Evolutionary conservation across 64 coral and sea anemone species (phyloP).

Genomic region (Pocillopora damicornis): DNA sequence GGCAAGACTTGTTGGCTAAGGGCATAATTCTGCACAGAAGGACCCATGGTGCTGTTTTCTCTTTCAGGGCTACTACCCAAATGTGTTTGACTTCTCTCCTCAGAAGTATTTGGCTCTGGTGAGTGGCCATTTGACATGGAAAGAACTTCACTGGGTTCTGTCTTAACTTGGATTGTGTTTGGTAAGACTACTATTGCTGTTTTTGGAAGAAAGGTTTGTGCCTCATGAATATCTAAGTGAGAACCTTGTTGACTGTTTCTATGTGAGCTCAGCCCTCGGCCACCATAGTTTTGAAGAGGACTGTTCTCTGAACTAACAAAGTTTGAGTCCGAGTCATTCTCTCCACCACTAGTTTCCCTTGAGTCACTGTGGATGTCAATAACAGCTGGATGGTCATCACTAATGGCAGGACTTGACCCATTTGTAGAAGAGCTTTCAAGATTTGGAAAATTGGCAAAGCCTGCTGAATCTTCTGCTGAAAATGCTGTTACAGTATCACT

Average conservation of each 20-base stretch:
- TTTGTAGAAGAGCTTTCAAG: slow-evolving; percentile 50
- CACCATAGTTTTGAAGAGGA: background rate
- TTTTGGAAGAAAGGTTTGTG: background rate
- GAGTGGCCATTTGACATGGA: background rate
- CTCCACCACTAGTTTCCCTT: slow-evolving; percentile 48
- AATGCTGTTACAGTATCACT: background rate
- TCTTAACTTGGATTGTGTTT: slow-evolving; percentile 53
- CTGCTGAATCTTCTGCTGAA: slow-evolving; percentile 14
- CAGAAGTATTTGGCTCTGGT: background rate
- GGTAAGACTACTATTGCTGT: slow-evolving; percentile 44
- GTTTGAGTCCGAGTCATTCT: slow-evolving; percentile 64
- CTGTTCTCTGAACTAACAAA: slow-evolving; percentile 18
- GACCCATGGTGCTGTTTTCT: background rate
- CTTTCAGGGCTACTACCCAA: background rate
- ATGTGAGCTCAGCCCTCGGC: background rate
- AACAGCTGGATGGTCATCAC: slow-evolving; percentile 25
- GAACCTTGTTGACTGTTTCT: background rate
- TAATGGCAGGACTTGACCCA: slow-evolving; percentile 50
- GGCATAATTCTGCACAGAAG: background rate
- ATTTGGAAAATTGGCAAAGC: slow-evolving; percentile 3
- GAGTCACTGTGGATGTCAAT: slow-evolving; percentile 49
- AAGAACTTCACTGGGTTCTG: slow-evolving; percentile 51
- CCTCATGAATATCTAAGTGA: background rate
- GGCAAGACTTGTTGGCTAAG: slow-evolving; percentile 1
- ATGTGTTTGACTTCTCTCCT: background rate